These are phyloP conservation scores for Lutjanus erythropterus DNA, from an alignment of 2,113 vertebrate species.

Conservation along the genomic window DNA sequence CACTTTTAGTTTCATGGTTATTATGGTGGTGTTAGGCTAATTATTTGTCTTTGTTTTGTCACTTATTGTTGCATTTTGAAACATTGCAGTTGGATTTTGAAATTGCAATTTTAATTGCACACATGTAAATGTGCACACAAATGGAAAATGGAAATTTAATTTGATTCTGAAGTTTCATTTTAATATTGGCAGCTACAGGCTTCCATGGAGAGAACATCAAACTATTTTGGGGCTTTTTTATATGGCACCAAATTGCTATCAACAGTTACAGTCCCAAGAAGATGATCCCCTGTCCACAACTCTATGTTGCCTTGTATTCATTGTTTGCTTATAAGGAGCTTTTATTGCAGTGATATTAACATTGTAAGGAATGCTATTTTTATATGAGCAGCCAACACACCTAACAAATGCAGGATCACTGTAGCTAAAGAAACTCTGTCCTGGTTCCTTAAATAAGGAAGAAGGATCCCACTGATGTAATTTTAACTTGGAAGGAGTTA, in stretches of 20 bases:
- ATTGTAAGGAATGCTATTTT: constrained; percentile 36
- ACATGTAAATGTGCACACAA: neutral
- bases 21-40: neutral
- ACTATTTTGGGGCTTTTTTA: neutral
- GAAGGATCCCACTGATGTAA: neutral
- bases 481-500: neutral
- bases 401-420: constrained; percentile 48
- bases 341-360: neutral
- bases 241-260: neutral
- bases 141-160: neutral
- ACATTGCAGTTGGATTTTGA: neutral
- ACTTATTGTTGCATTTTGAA: neutral
- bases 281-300: neutral
- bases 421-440: constrained; percentile 1
- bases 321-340: neutral
- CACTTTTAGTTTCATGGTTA: neutral
- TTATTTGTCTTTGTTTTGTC: neutral
- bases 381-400: constrained; percentile 1
- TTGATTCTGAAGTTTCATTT: neutral
- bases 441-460: neutral
- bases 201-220: neutral
- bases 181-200: neutral
- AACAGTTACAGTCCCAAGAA: neutral
- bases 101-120: neutral
- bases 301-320: constrained; percentile 4